phyloP scores from a whole-genome alignment of 2,888 invertebrate genomes.

The Patella ulyssiponensis region DNA sequence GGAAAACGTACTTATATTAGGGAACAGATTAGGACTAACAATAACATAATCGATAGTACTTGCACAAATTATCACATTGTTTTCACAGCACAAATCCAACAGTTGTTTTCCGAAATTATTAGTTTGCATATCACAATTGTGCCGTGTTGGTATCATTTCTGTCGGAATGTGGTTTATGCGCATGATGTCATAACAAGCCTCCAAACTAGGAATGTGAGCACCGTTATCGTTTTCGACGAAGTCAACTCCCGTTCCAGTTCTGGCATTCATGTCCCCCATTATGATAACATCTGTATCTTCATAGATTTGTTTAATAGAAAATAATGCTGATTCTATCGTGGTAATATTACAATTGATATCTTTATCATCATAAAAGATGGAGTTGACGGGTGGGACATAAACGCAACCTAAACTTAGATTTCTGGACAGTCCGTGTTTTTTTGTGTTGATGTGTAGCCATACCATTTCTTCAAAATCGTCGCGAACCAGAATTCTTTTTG shows the following conservation, averaged over 20 bases:
- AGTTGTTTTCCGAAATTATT: slow-evolving; percentile 3
- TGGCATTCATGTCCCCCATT: slow-evolving; percentile 8
- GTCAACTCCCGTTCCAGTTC: background rate
- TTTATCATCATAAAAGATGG: background rate
- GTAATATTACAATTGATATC: background rate
- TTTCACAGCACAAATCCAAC: background rate
- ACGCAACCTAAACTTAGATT: background rate
- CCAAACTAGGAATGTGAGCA: background rate
- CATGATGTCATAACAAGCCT: slow-evolving; percentile 9
- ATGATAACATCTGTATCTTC: background rate
- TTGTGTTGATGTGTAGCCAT: background rate
- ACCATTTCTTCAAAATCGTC: background rate
- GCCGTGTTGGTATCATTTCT: background rate
- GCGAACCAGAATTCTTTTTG: background rate
- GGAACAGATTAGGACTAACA: background rate
- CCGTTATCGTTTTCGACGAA: background rate
- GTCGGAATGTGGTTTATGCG: background rate
- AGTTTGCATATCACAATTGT: background rate
- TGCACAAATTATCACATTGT: background rate
- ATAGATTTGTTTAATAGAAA: slow-evolving; percentile 1
- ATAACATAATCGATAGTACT: background rate
- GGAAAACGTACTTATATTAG: background rate
- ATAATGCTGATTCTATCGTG: background rate
- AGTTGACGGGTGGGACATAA: background rate
- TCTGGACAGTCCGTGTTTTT: background rate